Conservation (phyloP, 2,113 vertebrate species). For the Brienomyrus longianalis region DNA sequence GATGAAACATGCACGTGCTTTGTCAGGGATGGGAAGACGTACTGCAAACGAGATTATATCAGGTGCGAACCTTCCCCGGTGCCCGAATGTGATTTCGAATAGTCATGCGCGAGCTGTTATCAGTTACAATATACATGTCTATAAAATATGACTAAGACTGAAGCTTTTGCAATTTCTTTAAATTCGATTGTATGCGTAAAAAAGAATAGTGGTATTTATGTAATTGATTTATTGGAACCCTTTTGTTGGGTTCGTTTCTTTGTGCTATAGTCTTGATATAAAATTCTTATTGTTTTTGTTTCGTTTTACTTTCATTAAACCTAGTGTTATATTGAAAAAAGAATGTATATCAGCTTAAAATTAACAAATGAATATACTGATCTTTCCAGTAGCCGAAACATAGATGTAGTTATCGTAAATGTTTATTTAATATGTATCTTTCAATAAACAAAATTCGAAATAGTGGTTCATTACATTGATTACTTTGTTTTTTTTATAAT, state of each 20-base stretch:
- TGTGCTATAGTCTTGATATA: background rate
- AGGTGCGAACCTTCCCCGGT: constrained; percentile 62
- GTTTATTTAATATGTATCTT: background rate
- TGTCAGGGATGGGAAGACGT: constrained; percentile 89
- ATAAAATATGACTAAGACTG: background rate
- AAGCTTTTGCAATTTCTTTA: background rate
- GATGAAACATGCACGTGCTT: constrained; percentile 96
- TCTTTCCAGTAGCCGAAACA: background rate
- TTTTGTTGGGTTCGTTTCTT: background rate
- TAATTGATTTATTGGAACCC: background rate
- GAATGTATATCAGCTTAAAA: background rate
- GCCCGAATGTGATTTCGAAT: background rate
- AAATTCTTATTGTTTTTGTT: background rate
- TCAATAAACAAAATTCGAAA: background rate
- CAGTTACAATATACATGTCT: background rate
- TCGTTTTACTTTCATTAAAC: background rate
- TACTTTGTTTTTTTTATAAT: background rate
- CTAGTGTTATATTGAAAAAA: background rate
- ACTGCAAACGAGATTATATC: constrained; percentile 93
- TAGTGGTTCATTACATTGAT: background rate
- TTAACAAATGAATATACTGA: background rate
- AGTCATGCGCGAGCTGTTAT: background rate
- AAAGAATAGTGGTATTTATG: background rate
- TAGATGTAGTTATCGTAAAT: background rate
- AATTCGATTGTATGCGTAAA: background rate